A percentile compares a stretch with the other conserved stretches of the same genome.
These are phyloP conservation scores for Pseudolaguvia tuberculata DNA, from an alignment of 2,113 vertebrate species.

Conservation along the genomic window DNA sequence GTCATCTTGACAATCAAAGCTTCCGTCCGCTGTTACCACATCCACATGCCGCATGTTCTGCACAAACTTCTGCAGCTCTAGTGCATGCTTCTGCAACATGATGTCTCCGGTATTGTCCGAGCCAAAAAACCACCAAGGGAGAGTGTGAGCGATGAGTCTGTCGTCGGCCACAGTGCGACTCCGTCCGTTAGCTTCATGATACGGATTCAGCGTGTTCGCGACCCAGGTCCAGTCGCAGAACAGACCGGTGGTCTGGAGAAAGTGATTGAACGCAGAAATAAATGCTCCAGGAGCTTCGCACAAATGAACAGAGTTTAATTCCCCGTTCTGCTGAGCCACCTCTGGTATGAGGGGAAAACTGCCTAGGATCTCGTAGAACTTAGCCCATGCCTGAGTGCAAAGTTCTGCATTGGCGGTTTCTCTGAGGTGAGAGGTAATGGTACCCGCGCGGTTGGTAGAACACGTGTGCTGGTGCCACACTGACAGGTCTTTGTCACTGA, in stretches of 20 bases:
- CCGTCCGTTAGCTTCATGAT: slow-evolving; percentile 84
- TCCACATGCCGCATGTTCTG: slow-evolving; percentile 73
- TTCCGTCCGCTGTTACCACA: slow-evolving; percentile 91
- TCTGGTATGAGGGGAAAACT: slow-evolving; percentile 75
- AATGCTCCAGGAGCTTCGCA: slow-evolving; percentile 94
- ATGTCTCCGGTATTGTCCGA: slow-evolving; percentile 90
- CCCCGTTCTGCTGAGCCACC: slow-evolving; percentile 68
- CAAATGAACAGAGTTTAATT: slow-evolving; percentile 84
- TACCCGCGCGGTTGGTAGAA: slow-evolving; percentile 86
- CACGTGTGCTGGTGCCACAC: slow-evolving; percentile 94
- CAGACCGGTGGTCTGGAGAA: slow-evolving; percentile 74
- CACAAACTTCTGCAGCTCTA: slow-evolving; percentile 77
- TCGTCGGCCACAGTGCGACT: slow-evolving; percentile 85
- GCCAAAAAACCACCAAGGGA: slow-evolving; percentile 90
- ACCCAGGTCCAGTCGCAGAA: slow-evolving; percentile 87
- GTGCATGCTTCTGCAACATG: slow-evolving; percentile 78
- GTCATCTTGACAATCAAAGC: slow-evolving; percentile 95
- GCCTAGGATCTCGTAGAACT: slow-evolving; percentile 87
- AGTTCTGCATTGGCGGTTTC: slow-evolving; percentile 81
- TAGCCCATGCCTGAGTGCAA: slow-evolving; percentile 94
- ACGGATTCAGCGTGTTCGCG: slow-evolving; percentile 87
- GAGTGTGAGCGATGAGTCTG: slow-evolving; percentile 84
- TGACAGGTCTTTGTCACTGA: slow-evolving; percentile 88
- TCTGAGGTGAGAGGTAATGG: slow-evolving; percentile 77
- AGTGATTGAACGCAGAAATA: slow-evolving; percentile 87